Percentiles rank a stretch among this genome's conserved stretches.
Evolutionary conservation across 92 coral and sea anemone genomes (phyloP).

Genomic region (Nematostella vectensis): DNA sequence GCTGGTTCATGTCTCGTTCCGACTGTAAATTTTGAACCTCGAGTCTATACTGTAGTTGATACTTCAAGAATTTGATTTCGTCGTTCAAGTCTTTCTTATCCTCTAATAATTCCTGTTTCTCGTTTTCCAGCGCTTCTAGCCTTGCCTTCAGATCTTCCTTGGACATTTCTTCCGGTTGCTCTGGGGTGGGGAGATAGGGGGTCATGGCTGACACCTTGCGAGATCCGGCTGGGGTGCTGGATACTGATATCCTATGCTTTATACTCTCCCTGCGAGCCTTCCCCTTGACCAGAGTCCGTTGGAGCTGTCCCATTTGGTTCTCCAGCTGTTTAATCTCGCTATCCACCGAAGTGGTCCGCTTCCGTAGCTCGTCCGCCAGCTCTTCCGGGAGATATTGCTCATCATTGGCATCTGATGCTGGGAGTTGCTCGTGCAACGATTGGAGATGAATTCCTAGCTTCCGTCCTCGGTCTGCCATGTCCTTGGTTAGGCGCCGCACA

Average conservation of each 20-base stretch:
- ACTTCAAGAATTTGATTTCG: constrained; percentile 61
- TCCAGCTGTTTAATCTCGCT: constrained; percentile 63
- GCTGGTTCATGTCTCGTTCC: constrained; percentile 3
- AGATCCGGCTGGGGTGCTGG: constrained; percentile 7
- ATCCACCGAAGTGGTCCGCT: constrained; percentile 52
- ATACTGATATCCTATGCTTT: constrained; percentile 19
- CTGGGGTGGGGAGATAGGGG: constrained; percentile 19
- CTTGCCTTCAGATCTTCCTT: constrained; percentile 31
- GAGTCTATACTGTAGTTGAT: constrained; percentile 65
- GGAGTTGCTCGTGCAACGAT: constrained; percentile 17
- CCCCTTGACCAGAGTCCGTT: constrained; percentile 39
- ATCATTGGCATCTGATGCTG: constrained; percentile 13
- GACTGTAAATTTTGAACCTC: constrained; percentile 54
- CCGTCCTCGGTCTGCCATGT: constrained; percentile 34
- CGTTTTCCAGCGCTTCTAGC: constrained; percentile 37
- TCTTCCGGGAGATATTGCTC: constrained; percentile 27
- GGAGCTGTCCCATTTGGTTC: constrained; percentile 57
- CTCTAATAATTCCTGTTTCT: constrained; percentile 43
- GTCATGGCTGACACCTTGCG: constrained; percentile 25
- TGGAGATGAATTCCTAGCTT: constrained; percentile 18
- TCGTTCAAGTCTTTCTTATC: constrained; percentile 59
- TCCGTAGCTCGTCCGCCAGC: constrained; percentile 47
- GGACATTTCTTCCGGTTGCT: constrained; percentile 17
- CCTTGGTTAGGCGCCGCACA: constrained; percentile 29
- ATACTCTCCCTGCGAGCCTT: constrained; percentile 34